A percentile compares a stretch with the other conserved stretches of the same genome.
Evolutionary conservation across 2,888 invertebrate species (phyloP).

Genomic region (Malachius bipustulatus): DNA sequence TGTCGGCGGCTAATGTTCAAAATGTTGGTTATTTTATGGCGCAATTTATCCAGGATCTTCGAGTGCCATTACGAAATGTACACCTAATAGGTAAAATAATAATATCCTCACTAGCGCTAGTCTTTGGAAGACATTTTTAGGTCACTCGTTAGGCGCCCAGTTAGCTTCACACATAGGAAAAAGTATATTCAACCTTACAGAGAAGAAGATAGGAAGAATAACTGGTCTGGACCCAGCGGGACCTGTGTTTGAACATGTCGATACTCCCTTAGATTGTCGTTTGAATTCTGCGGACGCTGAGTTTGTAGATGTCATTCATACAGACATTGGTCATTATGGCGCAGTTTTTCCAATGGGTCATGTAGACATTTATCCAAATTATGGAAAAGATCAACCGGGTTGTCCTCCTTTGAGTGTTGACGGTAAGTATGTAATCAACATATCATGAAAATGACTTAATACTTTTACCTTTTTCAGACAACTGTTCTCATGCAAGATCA

Average conservation of each 20-base stretch:
- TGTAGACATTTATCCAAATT: conserved; percentile 65
- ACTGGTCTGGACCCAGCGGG: too few species aligned
- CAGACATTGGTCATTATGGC: conserved; percentile 54
- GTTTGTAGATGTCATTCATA: conserved; percentile 67
- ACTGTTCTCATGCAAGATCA: too few species aligned
- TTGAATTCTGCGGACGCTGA: conserved; percentile 50
- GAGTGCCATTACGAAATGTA: conserved; percentile 8
- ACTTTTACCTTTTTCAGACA: too few species aligned
- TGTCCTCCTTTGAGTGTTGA: conserved; percentile 33
- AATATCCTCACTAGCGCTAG: too few species aligned
- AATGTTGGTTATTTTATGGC: conserved; percentile 7
- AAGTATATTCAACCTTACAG: not conserved
- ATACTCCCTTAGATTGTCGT: too few species aligned
- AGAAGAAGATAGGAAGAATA: too few species aligned
- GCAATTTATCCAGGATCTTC: conserved; percentile 11
- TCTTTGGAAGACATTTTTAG: too few species aligned
- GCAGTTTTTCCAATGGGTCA: conserved; percentile 51
- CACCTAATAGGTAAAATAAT: conserved; percentile 10
- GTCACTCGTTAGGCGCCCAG: conserved; percentile 13
- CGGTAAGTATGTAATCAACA: conserved; percentile 29
- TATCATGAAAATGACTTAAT: too few species aligned
- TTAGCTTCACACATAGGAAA: conserved; percentile 9
- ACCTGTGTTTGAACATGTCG: too few species aligned
- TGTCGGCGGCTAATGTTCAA: conserved; percentile 13
- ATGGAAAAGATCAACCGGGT: conserved; percentile 58